Evolutionary conservation across 2,113 vertebrate genomes (phyloP).

Genomic region (Furnarius figulus): DNA sequence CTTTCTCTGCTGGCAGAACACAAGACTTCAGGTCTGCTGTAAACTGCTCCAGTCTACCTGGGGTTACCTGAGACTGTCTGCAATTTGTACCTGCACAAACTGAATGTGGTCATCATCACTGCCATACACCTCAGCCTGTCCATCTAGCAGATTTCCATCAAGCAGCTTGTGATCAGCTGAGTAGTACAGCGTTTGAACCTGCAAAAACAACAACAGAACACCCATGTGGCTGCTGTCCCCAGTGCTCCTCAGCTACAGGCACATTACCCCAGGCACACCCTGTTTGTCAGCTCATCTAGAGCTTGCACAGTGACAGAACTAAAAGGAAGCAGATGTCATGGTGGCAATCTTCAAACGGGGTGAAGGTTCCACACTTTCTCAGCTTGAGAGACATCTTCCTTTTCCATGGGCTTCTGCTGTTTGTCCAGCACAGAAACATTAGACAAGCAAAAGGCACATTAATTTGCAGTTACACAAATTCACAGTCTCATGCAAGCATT

Average conservation of each 20-base stretch:
- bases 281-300: constrained; percentile 68
- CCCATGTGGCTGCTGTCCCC: constrained; percentile 95
- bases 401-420: constrained; percentile 65
- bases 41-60: constrained; percentile 67
- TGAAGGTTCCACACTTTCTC: constrained; percentile 70
- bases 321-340: constrained; percentile 78
- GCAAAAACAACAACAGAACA: constrained; percentile 94
- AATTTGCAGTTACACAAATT: constrained; percentile 66
- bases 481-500: constrained; percentile 70
- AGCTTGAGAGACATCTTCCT: constrained; percentile 78
- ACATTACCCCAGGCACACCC: constrained; percentile 70
- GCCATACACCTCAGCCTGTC: constrained; percentile 97
- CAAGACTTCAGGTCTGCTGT: constrained; percentile 46
- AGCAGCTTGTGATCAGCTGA: constrained; percentile 99
- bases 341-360: constrained; percentile 71
- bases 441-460: constrained; percentile 69
- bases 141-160: constrained; percentile 97
- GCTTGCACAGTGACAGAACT: constrained; percentile 73
- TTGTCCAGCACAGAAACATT: constrained; percentile 62
- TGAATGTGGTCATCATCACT: constrained; percentile 99
- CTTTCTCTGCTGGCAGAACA: constrained; percentile 36
- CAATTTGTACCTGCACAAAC: constrained; percentile 98
- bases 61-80: constrained; percentile 78
- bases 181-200: constrained; percentile 99
- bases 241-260: constrained; percentile 78